Conservation (phyloP, 2,888 invertebrate species). For the Dendrolimus pini region DNA sequence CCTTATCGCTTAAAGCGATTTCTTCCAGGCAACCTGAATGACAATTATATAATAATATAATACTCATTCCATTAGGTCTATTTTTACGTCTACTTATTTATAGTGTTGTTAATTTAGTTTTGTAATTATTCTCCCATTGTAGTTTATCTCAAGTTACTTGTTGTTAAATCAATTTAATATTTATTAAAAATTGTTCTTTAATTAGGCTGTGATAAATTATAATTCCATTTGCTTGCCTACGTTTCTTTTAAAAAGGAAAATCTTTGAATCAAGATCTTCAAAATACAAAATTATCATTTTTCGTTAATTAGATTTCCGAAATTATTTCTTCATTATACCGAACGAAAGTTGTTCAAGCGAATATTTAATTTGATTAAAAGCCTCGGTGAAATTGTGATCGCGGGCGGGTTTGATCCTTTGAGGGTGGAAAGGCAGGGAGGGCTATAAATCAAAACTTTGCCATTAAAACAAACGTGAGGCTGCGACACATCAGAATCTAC, state of each 20-base stretch:
- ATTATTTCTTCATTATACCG: constrained; percentile 18
- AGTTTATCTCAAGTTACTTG: too few species aligned
- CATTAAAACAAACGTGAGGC: constrained; percentile 50
- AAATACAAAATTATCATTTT: constrained; percentile 3
- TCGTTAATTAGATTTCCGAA: constrained; percentile 8
- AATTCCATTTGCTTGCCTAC: neutral
- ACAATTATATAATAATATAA: too few species aligned
- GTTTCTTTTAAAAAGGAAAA: neutral
- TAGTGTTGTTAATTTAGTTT: too few species aligned
- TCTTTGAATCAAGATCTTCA: neutral
- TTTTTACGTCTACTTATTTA: too few species aligned
- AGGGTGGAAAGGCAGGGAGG: constrained; percentile 13
- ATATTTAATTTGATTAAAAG: constrained; percentile 45
- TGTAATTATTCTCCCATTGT: too few species aligned
- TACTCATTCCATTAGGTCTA: too few species aligned
- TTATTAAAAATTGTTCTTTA: too few species aligned
- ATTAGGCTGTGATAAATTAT: neutral
- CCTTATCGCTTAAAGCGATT: too few species aligned
- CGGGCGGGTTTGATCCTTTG: constrained; percentile 24
- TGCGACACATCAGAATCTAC: constrained; percentile 57
- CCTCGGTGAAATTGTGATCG: constrained; percentile 43
- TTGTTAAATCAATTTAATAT: too few species aligned
- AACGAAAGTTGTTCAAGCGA: constrained; percentile 21
- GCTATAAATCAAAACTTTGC: constrained; percentile 65
- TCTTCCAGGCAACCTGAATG: too few species aligned